Base-by-base conservation (phyloP, 2,888 invertebrate genomes). In the Athrips mouffetella region DNA sequence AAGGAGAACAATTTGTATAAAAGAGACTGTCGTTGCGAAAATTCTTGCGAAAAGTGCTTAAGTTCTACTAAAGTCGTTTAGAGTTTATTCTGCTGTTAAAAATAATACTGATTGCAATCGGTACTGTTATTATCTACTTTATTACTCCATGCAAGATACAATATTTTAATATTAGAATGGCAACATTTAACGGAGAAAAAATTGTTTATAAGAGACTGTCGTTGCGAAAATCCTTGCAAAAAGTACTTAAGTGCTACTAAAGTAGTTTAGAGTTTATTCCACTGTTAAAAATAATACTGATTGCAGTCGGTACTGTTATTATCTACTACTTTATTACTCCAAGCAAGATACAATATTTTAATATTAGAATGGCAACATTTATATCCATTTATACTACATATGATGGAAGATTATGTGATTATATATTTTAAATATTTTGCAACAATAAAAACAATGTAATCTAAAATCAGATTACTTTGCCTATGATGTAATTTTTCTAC, bases 371-470 rank as follows among this genome's bases (percentile, higher is more conserved):
- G 5, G 31, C 11, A 11, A 3, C 4, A 31, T 31, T 4, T 31
- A 31, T 11, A 31, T 31, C 4, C 7, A 25, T 25, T 45, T 31
- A 31, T 79, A 78, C 62, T 47, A 30, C 44, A 3, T 44, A 20
- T 3, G 67, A 52, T 83, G 83, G 83, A 84, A 85, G 84, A 79
- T 67, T 64, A 73, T 58, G 82, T 83, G 83, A 83, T 80, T 73
- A 78, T 54, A 74, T 56, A 64, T 60, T 58, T 59, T 48, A 46
- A 56, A 50, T 55, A 7, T 18, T 18, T 6, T 16, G 10, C 8
- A 16, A 15, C 3, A 3, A 15, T 8, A 16, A 35, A 35, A 16
- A 6, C 33, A 49, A 37, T 47, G 45, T 49, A 48, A 49, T 47
- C 46, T 27, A 42, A 52, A 48, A 55, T 30, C 37, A 39, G 8